These are phyloP conservation scores for Oreohelix idahoensis DNA, from an alignment of 1,140 invertebrate species.

Conservation along the genomic window DNA sequence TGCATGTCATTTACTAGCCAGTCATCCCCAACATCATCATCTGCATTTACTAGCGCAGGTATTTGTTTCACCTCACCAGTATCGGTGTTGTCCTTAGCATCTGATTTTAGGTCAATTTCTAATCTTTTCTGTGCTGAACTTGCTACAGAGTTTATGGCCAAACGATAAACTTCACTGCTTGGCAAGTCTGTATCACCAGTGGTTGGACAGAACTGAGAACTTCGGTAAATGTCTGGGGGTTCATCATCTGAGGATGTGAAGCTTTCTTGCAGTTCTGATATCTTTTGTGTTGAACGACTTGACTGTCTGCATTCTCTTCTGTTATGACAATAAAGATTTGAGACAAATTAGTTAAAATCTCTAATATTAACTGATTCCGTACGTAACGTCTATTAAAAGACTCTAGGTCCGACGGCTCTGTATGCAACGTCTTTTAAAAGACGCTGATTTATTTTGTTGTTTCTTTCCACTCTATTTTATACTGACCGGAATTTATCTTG, in stretches of 20 bases:
- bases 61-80: too few species aligned
- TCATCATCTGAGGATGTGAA: background rate
- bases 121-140: slow-evolving; percentile 6
- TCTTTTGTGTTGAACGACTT: background rate
- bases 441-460: too few species aligned
- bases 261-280: background rate
- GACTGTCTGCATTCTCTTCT: background rate
- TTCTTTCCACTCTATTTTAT: too few species aligned
- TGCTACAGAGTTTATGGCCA: slow-evolving; percentile 17
- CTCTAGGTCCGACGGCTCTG: too few species aligned
- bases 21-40: slow-evolving; percentile 37
- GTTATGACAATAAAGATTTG: background rate
- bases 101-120: background rate
- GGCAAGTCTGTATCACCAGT: background rate
- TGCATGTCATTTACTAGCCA: slow-evolving; percentile 33
- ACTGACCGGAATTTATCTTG: too few species aligned
- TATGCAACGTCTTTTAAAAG: too few species aligned
- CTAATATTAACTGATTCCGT: too few species aligned
- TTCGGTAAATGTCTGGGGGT: background rate
- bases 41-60: slow-evolving; percentile 4
- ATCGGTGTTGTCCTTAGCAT: background rate
- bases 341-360: background rate
- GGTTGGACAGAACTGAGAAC: background rate
- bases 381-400: background rate
- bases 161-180: slow-evolving; percentile 9